phyloP scores from a whole-genome alignment of 2,888 invertebrate species.

The Epinotia brunnichana region DNA sequence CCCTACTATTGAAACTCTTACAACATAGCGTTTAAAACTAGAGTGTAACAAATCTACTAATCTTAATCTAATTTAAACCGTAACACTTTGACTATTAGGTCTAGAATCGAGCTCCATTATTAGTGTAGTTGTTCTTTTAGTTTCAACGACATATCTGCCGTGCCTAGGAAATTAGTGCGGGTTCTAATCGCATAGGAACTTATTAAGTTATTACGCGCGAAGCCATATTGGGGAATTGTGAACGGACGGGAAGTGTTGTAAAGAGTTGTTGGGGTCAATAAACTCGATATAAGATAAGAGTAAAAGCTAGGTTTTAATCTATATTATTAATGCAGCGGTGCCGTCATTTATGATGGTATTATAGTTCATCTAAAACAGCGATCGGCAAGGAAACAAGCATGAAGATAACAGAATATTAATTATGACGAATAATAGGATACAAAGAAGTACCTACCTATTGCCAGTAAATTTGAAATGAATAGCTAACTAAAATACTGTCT shows the following conservation, averaged over 20 bases:
- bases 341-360: not conserved
- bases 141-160: not conserved
- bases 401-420: too few relatives aligned
- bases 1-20: slow-evolving; percentile 25
- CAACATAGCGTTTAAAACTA: slow-evolving; percentile 6
- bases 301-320: not conserved
- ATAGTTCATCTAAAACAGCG: not conserved
- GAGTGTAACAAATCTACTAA: not conserved
- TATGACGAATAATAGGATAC: too few relatives aligned
- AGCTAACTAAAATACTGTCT: too few relatives aligned
- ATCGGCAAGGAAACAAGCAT: too few relatives aligned
- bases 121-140: not conserved
- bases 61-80: not conserved
- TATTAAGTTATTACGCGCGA: slow-evolving; percentile 36
- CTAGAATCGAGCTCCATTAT: not conserved
- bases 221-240: slow-evolving; percentile 24
- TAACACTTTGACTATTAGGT: not conserved
- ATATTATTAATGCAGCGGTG: not conserved
- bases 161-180: slow-evolving; percentile 17
- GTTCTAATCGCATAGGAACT: slow-evolving; percentile 25
- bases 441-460: too few relatives aligned
- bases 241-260: slow-evolving; percentile 13
- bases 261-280: slow-evolving; percentile 1
- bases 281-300: slow-evolving; percentile 4
- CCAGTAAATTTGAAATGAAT: too few relatives aligned